A percentile compares a stretch with the other conserved stretches of the same genome.
Conservation (phyloP, 1,140 invertebrate species). For the Parasteatoda tepidariorum region DNA sequence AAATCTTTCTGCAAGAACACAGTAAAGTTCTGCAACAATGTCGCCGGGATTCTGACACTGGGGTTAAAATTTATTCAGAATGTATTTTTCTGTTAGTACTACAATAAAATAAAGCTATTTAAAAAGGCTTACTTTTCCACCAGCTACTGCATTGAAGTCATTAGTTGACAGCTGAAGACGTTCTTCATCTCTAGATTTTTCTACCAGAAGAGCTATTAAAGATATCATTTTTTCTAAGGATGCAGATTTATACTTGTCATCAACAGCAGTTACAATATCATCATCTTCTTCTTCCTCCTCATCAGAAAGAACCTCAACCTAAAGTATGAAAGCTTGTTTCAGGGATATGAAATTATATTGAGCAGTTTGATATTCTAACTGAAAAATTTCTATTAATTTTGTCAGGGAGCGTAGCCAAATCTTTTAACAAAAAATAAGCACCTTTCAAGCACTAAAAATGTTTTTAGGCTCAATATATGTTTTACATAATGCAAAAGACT, state of each 20-base stretch:
- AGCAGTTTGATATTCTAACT: background rate
- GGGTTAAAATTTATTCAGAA: no score
- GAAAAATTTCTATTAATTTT: background rate
- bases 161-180: constrained; percentile 80
- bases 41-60: no score
- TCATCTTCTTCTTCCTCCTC: constrained; percentile 86
- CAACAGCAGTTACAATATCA: constrained; percentile 72
- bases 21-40: no score
- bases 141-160: constrained; percentile 85
- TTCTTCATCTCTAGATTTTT: constrained; percentile 83
- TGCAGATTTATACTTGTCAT: constrained; percentile 85
- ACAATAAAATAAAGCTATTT: no score
- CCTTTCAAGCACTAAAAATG: no score
- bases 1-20: no score
- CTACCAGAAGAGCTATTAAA: constrained; percentile 86
- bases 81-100: no score
- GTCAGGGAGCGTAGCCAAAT: no score
- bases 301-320: constrained; percentile 72
- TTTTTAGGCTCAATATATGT: no score
- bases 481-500: no score
- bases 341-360: background rate
- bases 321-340: constrained; percentile 27
- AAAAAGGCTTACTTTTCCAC: constrained; percentile 78
- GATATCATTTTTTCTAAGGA: constrained; percentile 97
- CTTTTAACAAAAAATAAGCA: no score